Conservation (phyloP, 2,797 vertebrate species). For the Scarus forsteni region DNA sequence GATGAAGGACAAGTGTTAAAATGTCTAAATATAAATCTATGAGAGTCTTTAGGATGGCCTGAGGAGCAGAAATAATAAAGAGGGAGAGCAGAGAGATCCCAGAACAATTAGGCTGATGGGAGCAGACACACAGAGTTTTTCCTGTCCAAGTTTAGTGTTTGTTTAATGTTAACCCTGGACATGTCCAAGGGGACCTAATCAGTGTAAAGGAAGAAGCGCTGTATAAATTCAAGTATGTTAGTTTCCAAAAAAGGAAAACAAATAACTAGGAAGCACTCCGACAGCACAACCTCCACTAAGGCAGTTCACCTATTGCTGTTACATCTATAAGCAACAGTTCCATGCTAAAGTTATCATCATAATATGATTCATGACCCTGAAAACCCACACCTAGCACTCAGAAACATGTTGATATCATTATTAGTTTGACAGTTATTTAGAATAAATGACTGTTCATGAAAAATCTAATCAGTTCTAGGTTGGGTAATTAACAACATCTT, state of each 20-base stretch:
- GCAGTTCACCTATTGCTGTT: no score
- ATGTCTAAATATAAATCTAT: slow-evolving; percentile 29
- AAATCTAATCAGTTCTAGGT: no score
- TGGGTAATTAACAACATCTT: no score
- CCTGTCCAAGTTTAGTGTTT: slow-evolving; percentile 13
- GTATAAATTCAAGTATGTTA: neutral
- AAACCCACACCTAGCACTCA: no score
- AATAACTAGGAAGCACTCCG: neutral
- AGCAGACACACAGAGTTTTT: slow-evolving; percentile 18
- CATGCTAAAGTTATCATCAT: no score
- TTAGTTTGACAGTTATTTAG: no score
- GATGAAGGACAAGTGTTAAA: slow-evolving; percentile 1
- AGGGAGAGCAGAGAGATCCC: slow-evolving; percentile 5
- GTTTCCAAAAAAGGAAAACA: neutral
- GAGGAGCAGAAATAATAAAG: neutral
- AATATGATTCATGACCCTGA: no score
- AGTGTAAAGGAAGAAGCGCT: neutral
- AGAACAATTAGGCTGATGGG: slow-evolving; percentile 12
- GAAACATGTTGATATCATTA: no score
- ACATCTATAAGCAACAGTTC: no score
- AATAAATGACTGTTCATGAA: no score
- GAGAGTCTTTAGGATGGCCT: neutral
- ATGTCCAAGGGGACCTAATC: neutral
- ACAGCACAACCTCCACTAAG: no score
- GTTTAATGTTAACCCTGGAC: neutral